These are phyloP conservation scores for Papilio glaucus DNA, from an alignment of 1,140 invertebrate species.

Conservation along the genomic window DNA sequence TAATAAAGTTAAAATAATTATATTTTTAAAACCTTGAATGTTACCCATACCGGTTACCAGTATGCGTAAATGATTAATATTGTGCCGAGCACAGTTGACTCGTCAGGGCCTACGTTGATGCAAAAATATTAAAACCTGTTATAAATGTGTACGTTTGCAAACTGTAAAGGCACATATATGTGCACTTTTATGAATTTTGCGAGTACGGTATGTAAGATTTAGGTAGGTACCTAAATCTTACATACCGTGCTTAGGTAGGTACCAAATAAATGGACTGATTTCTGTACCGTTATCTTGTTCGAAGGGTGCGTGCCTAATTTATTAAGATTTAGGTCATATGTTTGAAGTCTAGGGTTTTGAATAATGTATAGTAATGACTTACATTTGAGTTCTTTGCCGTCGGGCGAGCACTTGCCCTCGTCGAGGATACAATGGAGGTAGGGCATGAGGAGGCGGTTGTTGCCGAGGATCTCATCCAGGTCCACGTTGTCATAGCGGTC, in stretches of 20 bases:
- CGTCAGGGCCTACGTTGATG: slow-evolving; percentile 9
- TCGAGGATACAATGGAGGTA: slow-evolving; percentile 89
- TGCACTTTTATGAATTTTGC: too few species aligned
- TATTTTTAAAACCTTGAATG: slow-evolving; percentile 11
- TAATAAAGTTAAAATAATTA: too few species aligned
- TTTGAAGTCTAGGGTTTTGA: too few species aligned
- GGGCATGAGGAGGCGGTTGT: slow-evolving; percentile 86
- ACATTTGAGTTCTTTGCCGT: slow-evolving; percentile 88
- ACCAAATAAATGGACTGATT: too few species aligned
- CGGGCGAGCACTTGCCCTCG: slow-evolving; percentile 86
- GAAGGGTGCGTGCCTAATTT: too few species aligned
- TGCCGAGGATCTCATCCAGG: slow-evolving; percentile 87
- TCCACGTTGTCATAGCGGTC: slow-evolving; percentile 78
- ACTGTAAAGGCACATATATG: too few species aligned
- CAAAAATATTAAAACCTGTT: slow-evolving; percentile 22
- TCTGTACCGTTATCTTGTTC: too few species aligned
- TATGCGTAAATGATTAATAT: slow-evolving; percentile 17
- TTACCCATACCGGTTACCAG: not conserved
- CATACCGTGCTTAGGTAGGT: too few species aligned
- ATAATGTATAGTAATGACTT: slow-evolving; percentile 66
- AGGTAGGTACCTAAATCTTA: too few species aligned
- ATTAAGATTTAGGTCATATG: too few species aligned
- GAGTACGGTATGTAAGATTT: too few species aligned
- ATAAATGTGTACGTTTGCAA: not conserved
- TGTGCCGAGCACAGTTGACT: not conserved